Conservation (phyloP, 2,797 vertebrate species). For the Gymnodraco acuticeps region DNA sequence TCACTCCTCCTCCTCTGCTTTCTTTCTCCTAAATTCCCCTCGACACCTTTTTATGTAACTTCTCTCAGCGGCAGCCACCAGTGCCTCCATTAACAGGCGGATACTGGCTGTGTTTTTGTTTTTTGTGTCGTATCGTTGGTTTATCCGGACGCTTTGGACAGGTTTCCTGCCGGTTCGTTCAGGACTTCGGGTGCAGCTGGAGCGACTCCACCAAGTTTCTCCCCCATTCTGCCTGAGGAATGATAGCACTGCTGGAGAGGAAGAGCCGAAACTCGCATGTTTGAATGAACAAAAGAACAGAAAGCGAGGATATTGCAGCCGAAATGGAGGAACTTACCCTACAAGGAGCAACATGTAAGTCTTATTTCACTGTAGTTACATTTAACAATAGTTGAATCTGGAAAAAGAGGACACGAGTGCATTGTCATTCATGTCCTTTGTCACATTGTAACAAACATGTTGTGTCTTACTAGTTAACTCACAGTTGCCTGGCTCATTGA, state of each 20-base stretch:
- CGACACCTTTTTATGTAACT: slow-evolving; percentile 17
- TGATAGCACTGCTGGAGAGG: slow-evolving; percentile 74
- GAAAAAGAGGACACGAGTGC: not conserved
- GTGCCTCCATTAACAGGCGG: slow-evolving; percentile 4
- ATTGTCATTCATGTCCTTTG: slow-evolving; percentile 38
- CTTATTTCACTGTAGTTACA: not conserved
- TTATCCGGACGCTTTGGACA: not conserved
- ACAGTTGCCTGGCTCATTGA: not conserved
- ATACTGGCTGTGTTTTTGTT: not conserved
- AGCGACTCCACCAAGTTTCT: slow-evolving; percentile 70
- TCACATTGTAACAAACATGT: slow-evolving; percentile 7
- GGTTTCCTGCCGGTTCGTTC: slow-evolving; percentile 44
- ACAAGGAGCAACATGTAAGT: slow-evolving; percentile 80
- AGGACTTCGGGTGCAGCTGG: slow-evolving; percentile 53
- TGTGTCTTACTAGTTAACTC: not conserved
- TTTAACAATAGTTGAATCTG: not conserved
- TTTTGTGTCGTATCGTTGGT: not conserved
- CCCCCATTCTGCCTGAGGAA: slow-evolving; percentile 74
- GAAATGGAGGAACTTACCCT: slow-evolving; percentile 71
- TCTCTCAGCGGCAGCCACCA: not conserved
- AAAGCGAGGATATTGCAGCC: slow-evolving; percentile 66
- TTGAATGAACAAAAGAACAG: slow-evolving; percentile 79
- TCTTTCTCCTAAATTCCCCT: slow-evolving; percentile 27
- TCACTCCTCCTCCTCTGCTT: slow-evolving; percentile 32
- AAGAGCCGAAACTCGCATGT: slow-evolving; percentile 71